Base-by-base conservation (phyloP, 2,888 invertebrate genomes). In the Chelonus formosanus region DNA sequence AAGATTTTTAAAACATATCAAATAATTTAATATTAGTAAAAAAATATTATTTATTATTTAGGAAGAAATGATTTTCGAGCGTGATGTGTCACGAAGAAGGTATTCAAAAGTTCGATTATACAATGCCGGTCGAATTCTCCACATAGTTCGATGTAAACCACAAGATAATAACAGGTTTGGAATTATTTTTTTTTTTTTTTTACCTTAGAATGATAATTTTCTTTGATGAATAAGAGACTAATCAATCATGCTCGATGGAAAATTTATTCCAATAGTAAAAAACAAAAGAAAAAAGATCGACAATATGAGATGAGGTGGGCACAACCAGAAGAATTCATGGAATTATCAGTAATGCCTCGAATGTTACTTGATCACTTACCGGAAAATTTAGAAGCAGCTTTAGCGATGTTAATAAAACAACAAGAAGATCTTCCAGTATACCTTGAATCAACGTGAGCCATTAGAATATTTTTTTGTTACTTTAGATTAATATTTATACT, bases 281-380 rank as follows among this genome's bases (percentile, higher is more conserved):
- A 78, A 62, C 83, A 90, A 89, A 75, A 87, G 87, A 76, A 88
- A 86, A 67, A 89, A 88, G 80, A 80, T 2, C 74, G 69, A 20
- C 79, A 88, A 67, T 92, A 87, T 79, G 91, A 91, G 80, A 92
- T 93, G 89, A 87, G 92, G 50, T 95, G 94, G 94, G 91, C 92
- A 3, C 87, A 89, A 63, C 87, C 92, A 0, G 92, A 93, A 78
- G 92, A 92, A 80, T 94, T 94, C 84, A 89, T 89, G 86, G 92
- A 94, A 78, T 86, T 96, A 61, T 88, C 91, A 74, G 92, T 96
- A 60, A 93, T 94, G 89, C 93, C 94, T 4, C 87, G 92, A 57
- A 95, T 95, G 93, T 80, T 95, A 3, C 86, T 92, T 1, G 95
- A 96, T 83, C 96, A 96, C 82, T 85, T 95, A 56, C 95, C 96